Conservation (phyloP, 2,113 vertebrate genomes). For the Labeo catla region DNA sequence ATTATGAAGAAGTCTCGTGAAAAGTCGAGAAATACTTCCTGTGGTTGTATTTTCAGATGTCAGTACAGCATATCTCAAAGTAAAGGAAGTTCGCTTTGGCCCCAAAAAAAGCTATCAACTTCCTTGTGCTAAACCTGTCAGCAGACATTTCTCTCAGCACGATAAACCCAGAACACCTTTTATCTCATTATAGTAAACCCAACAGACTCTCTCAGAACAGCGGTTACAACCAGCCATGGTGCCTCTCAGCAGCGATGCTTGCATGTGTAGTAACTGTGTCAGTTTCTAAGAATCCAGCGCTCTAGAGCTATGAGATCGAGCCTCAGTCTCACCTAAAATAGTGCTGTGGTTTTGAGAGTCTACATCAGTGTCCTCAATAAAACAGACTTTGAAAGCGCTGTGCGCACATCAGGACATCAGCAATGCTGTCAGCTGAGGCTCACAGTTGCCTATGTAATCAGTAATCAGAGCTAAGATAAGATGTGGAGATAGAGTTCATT, state of each 20-base stretch:
- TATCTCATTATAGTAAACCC: constrained; percentile 11
- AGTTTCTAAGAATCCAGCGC: constrained; percentile 30
- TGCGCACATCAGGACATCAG: constrained; percentile 19
- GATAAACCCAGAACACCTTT: not conserved
- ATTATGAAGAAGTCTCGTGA: not conserved
- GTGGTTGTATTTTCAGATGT: constrained; percentile 39
- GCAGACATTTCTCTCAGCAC: not conserved
- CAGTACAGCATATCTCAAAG: constrained; percentile 17
- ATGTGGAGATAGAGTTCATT: constrained; percentile 16
- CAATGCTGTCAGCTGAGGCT: constrained; percentile 21
- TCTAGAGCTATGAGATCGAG: not conserved
- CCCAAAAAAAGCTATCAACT: constrained; percentile 18
- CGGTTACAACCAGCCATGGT: constrained; percentile 30
- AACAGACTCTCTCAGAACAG: constrained; percentile 16
- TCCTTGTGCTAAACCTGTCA: constrained; percentile 16
- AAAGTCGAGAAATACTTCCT: constrained; percentile 35
- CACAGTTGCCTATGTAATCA: constrained; percentile 16
- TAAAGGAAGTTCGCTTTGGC: constrained; percentile 33
- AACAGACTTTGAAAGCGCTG: not conserved
- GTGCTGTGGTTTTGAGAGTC: constrained; percentile 17
- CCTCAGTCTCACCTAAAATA: constrained; percentile 20
- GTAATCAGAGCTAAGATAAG: constrained; percentile 1
- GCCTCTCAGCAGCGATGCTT: constrained; percentile 1
- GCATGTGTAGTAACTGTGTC: not conserved
- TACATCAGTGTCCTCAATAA: constrained; percentile 36